phyloP scores from a whole-genome alignment of 1,140 invertebrate genomes.

The Uloborus diversus region DNA sequence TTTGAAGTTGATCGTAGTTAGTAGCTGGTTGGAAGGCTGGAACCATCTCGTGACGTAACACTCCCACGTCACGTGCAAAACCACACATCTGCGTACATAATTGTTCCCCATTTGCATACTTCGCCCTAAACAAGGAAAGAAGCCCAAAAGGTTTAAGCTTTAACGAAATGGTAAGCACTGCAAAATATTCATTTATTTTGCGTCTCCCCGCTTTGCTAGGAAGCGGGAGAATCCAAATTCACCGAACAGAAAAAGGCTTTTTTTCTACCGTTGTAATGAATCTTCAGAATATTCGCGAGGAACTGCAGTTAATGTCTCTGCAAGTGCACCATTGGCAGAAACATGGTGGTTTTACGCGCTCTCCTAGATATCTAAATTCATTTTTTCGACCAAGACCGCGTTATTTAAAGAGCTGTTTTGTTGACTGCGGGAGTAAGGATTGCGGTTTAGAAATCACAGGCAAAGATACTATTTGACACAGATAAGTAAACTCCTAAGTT shows the following conservation, averaged over 20 bases:
- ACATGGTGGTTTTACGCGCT: neutral
- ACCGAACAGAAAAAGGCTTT: constrained; percentile 26
- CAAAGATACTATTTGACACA: neutral
- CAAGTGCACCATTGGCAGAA: neutral
- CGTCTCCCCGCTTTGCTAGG: neutral
- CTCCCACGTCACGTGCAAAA: constrained; percentile 34
- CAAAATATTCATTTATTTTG: constrained; percentile 52
- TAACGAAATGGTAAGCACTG: constrained; percentile 49
- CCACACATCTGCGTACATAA: constrained; percentile 27
- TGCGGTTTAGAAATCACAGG: neutral
- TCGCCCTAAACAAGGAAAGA: constrained; percentile 28
- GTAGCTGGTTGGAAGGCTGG: constrained; percentile 6
- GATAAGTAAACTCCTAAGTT: too few species aligned
- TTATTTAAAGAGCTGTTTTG: neutral
- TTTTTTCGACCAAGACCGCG: neutral
- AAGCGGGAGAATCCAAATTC: neutral
- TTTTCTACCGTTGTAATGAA: constrained; percentile 4
- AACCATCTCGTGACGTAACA: constrained; percentile 36
- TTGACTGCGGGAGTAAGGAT: neutral
- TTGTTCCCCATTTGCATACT: constrained; percentile 45
- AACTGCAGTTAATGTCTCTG: constrained; percentile 38
- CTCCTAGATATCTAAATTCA: neutral
- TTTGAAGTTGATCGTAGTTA: constrained; percentile 44
- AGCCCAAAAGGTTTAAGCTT: constrained; percentile 35
- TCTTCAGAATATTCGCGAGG: constrained; percentile 11